These are phyloP conservation scores for Pholis gunnellus DNA, from an alignment of 2,113 vertebrate genomes.

Conservation along the genomic window DNA sequence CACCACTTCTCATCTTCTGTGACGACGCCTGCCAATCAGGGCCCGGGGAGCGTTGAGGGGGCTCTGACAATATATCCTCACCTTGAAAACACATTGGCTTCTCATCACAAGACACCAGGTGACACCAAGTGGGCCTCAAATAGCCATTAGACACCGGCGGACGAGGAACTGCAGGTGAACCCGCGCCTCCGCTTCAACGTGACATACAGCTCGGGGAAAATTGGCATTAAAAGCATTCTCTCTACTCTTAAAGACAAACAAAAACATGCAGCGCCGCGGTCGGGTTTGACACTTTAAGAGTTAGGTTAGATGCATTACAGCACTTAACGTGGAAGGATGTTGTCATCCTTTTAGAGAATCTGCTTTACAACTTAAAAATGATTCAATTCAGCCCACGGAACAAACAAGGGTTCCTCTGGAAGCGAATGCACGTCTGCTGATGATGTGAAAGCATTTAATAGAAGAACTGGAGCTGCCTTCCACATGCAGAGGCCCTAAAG, in stretches of 20 bases:
- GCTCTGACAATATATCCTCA: constrained; percentile 71
- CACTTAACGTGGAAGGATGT: constrained; percentile 42
- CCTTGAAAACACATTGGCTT: constrained; percentile 75
- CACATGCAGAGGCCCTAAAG: not conserved
- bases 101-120: constrained; percentile 45
- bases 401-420: constrained; percentile 7
- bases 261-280: constrained; percentile 54
- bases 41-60: constrained; percentile 66
- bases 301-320: constrained; percentile 6
- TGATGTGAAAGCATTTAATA: constrained; percentile 56
- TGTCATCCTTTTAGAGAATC: constrained; percentile 32
- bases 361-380: constrained; percentile 17
- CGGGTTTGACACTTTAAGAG: constrained; percentile 67
- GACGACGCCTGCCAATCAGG: constrained; percentile 78
- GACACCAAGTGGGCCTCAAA: constrained; percentile 62
- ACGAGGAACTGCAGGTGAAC: constrained; percentile 47
- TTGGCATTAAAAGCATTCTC: constrained; percentile 40
- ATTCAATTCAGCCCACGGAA: constrained; percentile 43
- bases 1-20: constrained; percentile 66
- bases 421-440: constrained; percentile 22
- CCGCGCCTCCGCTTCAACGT: not conserved
- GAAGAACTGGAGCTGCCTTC: constrained; percentile 49
- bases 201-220: constrained; percentile 35
- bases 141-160: constrained; percentile 62
- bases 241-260: constrained; percentile 40